Base-by-base conservation (phyloP, 2,888 invertebrate species). In the Chrysina gloriosa region DNA sequence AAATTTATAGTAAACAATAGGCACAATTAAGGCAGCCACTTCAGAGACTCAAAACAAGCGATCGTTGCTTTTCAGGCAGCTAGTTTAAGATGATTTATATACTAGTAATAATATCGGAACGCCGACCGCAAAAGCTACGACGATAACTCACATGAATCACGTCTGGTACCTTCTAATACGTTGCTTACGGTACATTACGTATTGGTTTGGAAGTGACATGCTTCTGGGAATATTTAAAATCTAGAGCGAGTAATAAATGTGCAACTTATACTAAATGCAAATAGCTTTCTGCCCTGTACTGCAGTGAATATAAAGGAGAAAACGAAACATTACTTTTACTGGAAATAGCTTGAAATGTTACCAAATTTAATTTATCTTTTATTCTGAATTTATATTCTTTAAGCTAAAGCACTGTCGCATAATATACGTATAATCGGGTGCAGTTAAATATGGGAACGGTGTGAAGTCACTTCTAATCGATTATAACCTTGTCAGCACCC, bases 21-120 rank as follows among this genome's bases (percentile, higher is more conserved):
- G n/a, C 21, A 19, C 21, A 21, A 47, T 47, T 47, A 47, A 21
- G 47, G n/a, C 47, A 6, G n/a, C 23, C 19, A 21, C 21, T 21
- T 47, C 47, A 7, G 47, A 47, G 21, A 23, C 21, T 23, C 21
- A 23, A 47, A 47, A 47, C 23, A 23, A 23, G n/a, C 21, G 16
- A 34, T 34, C 4, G n/a, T 47, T 23, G 19, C 16, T 23, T 47
- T 9, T 47, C 9, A 47, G 47, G 23, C 47, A 21, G 16, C 23
- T n/a, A 47, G 21, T 23, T 47, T 47, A 47, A 21, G 19, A 47
- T 47, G 47, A 47, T 47, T 47, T 47, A 47, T 47, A 23, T 23
- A 47, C 47, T 23, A n/a, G 47, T 47, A 19, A 23, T 47, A 21
- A 47, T 23, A 23, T 47, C 47, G 47, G 47, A 47, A 47, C 47